Evolutionary conservation across 2,113 vertebrate genomes (phyloP).

Genomic region (Cygnus atratus): DNA sequence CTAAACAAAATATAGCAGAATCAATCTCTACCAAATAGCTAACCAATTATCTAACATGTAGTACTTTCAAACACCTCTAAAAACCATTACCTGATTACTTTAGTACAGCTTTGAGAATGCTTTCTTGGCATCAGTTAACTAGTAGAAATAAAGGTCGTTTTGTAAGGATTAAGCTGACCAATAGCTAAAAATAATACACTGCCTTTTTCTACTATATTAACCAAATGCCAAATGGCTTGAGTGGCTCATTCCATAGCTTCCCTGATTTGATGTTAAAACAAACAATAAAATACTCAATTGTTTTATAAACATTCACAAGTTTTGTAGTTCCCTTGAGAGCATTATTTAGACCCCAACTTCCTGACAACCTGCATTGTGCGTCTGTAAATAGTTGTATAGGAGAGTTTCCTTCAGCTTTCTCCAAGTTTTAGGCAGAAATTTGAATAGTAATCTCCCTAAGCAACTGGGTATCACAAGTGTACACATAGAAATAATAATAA

Average conservation of each 20-base stretch:
- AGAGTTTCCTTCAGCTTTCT: neutral
- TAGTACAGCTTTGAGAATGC: neutral
- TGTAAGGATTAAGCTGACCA: neutral
- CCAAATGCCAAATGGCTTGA: neutral
- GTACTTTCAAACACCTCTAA: neutral
- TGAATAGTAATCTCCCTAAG: neutral
- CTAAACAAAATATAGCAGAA: constrained; percentile 65
- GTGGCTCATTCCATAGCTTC: neutral
- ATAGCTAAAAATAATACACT: neutral
- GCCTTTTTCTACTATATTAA: neutral
- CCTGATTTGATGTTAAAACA: neutral
- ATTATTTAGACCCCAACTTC: neutral
- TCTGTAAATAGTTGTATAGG: neutral
- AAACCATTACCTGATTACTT: neutral
- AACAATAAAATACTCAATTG: neutral
- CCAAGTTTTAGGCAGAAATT: neutral
- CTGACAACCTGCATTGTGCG: neutral
- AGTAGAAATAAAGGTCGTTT: neutral
- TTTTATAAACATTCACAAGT: neutral
- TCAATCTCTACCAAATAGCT: neutral
- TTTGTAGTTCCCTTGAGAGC: neutral
- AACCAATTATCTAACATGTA: neutral
- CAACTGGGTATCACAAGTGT: neutral
- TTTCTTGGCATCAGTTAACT: neutral
- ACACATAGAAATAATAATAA: neutral